Evolutionary conservation across 2,113 vertebrate species (phyloP), one percentile per base, ranked within the genome.

Genomic region (Strix uralensis): DNA sequence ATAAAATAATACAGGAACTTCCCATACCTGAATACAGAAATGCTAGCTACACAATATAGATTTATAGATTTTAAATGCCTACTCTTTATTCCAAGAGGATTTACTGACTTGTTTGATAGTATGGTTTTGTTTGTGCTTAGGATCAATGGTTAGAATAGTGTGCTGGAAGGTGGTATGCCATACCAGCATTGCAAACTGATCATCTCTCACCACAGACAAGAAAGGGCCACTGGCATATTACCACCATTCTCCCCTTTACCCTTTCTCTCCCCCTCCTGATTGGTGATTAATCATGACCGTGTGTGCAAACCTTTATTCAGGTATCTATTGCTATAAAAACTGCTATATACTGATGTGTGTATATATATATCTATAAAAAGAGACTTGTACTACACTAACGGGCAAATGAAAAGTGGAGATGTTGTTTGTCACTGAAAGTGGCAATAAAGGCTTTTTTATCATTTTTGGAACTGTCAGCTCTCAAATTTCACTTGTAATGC

Each of bases 361-460:
- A 9, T 27, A 51, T 46, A 17, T 22, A 9, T 72, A 20, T 36
- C 19, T 86, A 15, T 46, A 15, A 47, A 90, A 78, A 27, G 22
- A 87, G 29, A 9, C 16, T 44, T 66, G 7, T 13, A 5, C 30
- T 86, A 27, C 13, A 17, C 3, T 82, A 40, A 30, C 11, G 20
- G 9, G 12, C 23, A 87, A 87, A 67, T 18, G 10, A 74, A 81
- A 73, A 62, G 3, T 13, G 10, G 34, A 63, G 44, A 32, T 27
- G 21, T 14, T 27, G 21, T 14, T 84, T 32, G 38, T 88, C 32
- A 42, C 49, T 22, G n/a, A 81, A 71, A 93, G 9, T 8, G 2
- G 25, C 3, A 15, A 27, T 26, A 34, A 79, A 32, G 10, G 19
- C 0, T 5, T 57, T 49, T 55, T 58, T 7, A 40, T 58, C 0